A percentile compares a stretch with the other conserved stretches of the same genome.
Conservation (phyloP, 2,113 vertebrate genomes). For the Tachuris rubrigastra region DNA sequence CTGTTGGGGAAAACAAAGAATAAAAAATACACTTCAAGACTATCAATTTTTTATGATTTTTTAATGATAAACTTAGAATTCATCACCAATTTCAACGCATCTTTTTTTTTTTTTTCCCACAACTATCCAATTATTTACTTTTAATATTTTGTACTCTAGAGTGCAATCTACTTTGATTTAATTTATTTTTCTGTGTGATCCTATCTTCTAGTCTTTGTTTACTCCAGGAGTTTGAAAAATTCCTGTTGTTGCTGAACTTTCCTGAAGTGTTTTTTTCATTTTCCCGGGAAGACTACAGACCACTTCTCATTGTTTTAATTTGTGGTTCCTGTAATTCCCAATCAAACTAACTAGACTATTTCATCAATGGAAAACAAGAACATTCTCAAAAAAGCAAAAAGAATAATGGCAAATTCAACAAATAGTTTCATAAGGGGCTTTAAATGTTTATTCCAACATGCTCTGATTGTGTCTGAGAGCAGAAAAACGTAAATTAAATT, state of each 20-base stretch:
- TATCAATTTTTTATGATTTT: background rate
- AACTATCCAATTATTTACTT: background rate
- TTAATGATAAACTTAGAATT: background rate
- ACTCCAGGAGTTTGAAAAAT: background rate
- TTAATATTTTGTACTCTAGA: background rate
- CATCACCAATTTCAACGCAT: background rate
- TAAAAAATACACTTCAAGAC: background rate
- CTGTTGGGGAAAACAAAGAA: background rate
- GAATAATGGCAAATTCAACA: background rate
- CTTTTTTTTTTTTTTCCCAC: background rate
- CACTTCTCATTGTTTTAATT: slow-evolving; percentile 50
- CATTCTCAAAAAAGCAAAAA: background rate
- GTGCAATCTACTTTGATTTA: background rate
- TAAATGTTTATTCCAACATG: background rate
- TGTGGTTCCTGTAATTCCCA: slow-evolving; percentile 54
- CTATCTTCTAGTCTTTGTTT: background rate
- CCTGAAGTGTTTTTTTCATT: background rate
- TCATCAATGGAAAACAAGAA: slow-evolving; percentile 25
- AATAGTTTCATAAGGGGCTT: slow-evolving; percentile 19
- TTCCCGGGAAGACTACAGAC: background rate
- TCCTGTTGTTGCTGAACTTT: background rate
- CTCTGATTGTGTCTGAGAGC: slow-evolving; percentile 1
- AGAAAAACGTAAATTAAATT: slow-evolving; percentile 60
- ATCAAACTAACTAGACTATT: slow-evolving; percentile 49
- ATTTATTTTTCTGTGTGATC: background rate